A percentile compares a stretch with the other conserved stretches of the same genome.
These are phyloP conservation scores for Poeciliopsis occidentalis DNA, from an alignment of 2,113 vertebrate species.

Conservation along the genomic window DNA sequence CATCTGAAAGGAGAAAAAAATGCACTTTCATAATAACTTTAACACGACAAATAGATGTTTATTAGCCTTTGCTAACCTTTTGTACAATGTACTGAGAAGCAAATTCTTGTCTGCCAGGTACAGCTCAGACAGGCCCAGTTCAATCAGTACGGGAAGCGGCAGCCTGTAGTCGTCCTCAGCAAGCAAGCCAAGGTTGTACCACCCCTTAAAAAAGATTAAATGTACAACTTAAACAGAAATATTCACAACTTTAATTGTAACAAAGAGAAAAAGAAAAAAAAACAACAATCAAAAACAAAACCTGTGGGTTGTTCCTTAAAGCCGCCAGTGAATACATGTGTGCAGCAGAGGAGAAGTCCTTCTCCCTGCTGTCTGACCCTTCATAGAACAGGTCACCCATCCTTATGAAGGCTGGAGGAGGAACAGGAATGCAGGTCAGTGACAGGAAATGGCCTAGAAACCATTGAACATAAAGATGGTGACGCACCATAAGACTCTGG, in stretches of 20 bases:
- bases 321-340: constrained; percentile 81
- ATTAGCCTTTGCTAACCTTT: constrained; percentile 57
- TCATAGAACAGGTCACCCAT: constrained; percentile 81
- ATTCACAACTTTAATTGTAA: neutral
- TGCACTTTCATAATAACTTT: neutral
- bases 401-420: constrained; percentile 74
- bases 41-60: neutral
- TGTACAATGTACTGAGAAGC: constrained; percentile 72
- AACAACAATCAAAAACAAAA: constrained; percentile 34
- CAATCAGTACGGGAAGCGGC: constrained; percentile 60
- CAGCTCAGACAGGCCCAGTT: constrained; percentile 73
- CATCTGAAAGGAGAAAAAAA: constrained; percentile 66
- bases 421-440: neutral
- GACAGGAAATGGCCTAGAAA: neutral
- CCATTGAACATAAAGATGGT: neutral
- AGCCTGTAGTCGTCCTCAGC: constrained; percentile 75
- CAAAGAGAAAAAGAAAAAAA: neutral
- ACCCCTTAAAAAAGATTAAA: constrained; percentile 70
- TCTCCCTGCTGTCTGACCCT: constrained; percentile 39
- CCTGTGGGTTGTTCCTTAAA: constrained; percentile 78
- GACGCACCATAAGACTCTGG: constrained; percentile 75
- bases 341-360: constrained; percentile 70
- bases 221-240: constrained; percentile 1
- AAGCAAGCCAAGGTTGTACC: constrained; percentile 82
- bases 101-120: constrained; percentile 59